Percentiles rank a stretch among this genome's conserved stretches.
These are phyloP conservation scores for Myzus persicae DNA, from an alignment of 1,140 invertebrate genomes.

Conservation along the genomic window DNA sequence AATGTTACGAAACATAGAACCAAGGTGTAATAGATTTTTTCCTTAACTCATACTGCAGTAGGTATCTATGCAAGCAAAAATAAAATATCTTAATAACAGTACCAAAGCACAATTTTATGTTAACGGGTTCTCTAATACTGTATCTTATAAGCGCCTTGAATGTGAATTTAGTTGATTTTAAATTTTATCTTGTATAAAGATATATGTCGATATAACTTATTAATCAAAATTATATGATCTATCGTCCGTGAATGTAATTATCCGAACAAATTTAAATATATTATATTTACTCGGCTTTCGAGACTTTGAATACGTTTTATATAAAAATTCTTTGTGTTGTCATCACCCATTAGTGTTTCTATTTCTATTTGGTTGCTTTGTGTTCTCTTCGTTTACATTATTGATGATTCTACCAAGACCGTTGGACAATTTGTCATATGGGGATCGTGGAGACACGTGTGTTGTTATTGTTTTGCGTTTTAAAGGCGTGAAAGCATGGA, in stretches of 20 bases:
- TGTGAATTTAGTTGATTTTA: neutral
- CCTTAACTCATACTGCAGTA: too few relatives aligned
- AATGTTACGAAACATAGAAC: too few relatives aligned
- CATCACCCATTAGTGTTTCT: neutral
- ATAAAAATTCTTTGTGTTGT: neutral
- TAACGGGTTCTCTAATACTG: neutral
- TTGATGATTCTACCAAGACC: constrained; percentile 30
- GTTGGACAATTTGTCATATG: constrained; percentile 34
- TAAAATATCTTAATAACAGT: neutral
- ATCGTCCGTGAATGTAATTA: neutral
- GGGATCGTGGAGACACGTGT: constrained; percentile 25
- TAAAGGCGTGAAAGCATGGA: constrained; percentile 17
- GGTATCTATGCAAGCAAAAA: neutral
- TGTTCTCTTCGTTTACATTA: neutral
- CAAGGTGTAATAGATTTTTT: too few relatives aligned
- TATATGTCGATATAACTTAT: neutral
- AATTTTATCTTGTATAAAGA: too few relatives aligned
- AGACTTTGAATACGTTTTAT: neutral
- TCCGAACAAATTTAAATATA: neutral
- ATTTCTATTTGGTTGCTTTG: neutral
- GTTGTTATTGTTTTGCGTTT: constrained; percentile 36
- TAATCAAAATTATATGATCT: neutral
- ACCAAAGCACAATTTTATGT: neutral
- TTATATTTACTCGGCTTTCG: neutral
- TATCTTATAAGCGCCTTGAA: neutral